Conservation (phyloP, 1,140 invertebrate species). For the Chionoecetes opilio region DNA sequence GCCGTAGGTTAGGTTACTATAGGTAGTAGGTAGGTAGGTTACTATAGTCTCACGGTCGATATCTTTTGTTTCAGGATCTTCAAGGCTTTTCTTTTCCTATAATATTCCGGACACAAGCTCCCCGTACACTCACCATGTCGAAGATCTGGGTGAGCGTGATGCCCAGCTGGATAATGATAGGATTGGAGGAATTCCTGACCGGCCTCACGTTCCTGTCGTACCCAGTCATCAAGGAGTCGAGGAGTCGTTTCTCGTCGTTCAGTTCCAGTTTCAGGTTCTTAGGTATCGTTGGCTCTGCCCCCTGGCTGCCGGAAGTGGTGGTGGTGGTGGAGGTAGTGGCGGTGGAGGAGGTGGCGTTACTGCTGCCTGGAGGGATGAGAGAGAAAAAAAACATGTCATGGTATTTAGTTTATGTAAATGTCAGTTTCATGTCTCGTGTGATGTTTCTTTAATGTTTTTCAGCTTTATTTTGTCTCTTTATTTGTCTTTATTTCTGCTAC, state of each 20-base stretch:
- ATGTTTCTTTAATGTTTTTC: background rate
- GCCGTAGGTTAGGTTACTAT: too few relatives aligned
- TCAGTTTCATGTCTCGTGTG: background rate
- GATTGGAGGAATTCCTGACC: conserved; percentile 85
- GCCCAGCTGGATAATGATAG: conserved; percentile 86
- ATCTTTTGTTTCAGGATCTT: too few relatives aligned
- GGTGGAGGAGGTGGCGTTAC: background rate
- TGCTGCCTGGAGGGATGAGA: conserved; percentile 42
- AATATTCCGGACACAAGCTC: background rate
- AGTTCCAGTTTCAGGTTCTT: conserved; percentile 74
- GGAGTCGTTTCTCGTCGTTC: conserved; percentile 86
- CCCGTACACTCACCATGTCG: conserved; percentile 84
- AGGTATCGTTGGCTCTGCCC: background rate
- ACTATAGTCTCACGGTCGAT: too few relatives aligned
- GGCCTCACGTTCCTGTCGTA: conserved; percentile 87
- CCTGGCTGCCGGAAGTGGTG: background rate
- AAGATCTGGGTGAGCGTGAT: conserved; percentile 87
- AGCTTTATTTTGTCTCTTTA: background rate
- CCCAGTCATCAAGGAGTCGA: conserved; percentile 85
- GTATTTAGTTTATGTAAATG: background rate
- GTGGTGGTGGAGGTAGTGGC: background rate
- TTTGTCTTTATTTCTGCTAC: background rate
- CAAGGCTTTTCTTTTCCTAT: too few relatives aligned
- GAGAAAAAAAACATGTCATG: background rate
- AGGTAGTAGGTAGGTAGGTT: too few relatives aligned